Evolutionary conservation across 2,113 vertebrate species (phyloP), one percentile per base, ranked within the genome.

Genomic region (Dryoscopus gambensis): DNA sequence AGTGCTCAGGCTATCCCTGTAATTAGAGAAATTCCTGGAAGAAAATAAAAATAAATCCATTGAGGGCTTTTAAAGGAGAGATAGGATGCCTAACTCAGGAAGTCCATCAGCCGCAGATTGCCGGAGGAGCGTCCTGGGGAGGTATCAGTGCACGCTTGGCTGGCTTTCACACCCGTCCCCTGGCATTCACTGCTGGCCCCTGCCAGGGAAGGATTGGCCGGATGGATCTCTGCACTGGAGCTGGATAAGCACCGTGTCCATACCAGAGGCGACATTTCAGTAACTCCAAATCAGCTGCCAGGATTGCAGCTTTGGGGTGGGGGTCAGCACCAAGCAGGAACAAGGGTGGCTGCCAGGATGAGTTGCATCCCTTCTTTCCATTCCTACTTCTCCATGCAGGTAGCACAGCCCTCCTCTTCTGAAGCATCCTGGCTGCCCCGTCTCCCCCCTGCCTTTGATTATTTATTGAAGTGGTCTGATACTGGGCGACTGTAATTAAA

Each of bases 401-500:
- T 24, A 37, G 44, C 71, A 62, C 81, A 31, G 85, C 65, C 17
- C 9, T 5, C 15, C 12, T 25, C 83, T 82, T 53, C 37, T 27
- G 37, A 37, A 70, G 56, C 11, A 15, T 90, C 53, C 64, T 21
- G 10, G 39, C 74, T 84, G 76, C 79, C 27, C 56, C 3, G 1
- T 30, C 46, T 71, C n/a, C 67, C 71, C 59, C 52, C 59, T 55
- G 69, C 69, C 90, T 89, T 93, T 97, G 87, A 74, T 97, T 96
- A 95, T 95, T 94, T 97, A 87, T 97, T 94, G 84, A 67, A 83
- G 63, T 3, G 13, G 67, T 79, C 74, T 90, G 73, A 90, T 95
- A 90, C 16, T 2, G 30, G 64, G 81, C 24, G 62, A 82, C 60
- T 91, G 70, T 96, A 97, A 97, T 97, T 96, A 97, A 97, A 97